Evolutionary conservation across 2,113 vertebrate genomes (phyloP).

Genomic region (Prietella phreatophila): DNA sequence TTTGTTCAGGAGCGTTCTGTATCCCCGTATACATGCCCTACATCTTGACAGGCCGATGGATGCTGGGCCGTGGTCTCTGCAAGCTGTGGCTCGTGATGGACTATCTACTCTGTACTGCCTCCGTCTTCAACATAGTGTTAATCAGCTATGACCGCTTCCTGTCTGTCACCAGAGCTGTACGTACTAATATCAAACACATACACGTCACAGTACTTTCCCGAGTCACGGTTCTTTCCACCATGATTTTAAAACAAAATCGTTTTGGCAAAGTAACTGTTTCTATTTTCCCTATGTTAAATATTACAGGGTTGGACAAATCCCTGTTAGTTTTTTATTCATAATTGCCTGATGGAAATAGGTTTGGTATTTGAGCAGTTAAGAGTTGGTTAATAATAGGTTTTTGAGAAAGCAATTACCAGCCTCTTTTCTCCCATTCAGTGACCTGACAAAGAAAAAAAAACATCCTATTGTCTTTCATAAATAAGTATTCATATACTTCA

Average conservation of each 20-base stretch:
- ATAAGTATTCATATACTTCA: not conserved
- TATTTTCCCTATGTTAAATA: not conserved
- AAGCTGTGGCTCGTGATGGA: slow-evolving; percentile 83
- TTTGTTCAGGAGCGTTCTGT: slow-evolving; percentile 78
- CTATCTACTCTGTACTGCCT: slow-evolving; percentile 84
- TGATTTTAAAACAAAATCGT: not conserved
- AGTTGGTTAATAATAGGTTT: not conserved
- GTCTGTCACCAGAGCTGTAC: slow-evolving; percentile 88
- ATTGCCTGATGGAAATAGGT: not conserved
- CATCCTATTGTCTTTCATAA: not conserved
- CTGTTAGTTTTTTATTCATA: not conserved
- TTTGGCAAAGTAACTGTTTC: not conserved
- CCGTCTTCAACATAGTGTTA: slow-evolving; percentile 88
- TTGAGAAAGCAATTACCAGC: not conserved
- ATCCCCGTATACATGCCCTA: slow-evolving; percentile 87
- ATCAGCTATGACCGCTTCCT: slow-evolving; percentile 92
- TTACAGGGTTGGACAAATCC: not conserved
- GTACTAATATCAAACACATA: slow-evolving; percentile 48
- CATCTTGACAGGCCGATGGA: slow-evolving; percentile 73
- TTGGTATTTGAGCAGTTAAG: not conserved
- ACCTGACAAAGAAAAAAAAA: not conserved
- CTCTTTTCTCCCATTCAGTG: not conserved
- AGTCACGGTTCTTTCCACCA: not conserved
- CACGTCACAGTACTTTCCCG: not conserved
- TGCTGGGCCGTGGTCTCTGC: slow-evolving; percentile 77